Base-by-base conservation (phyloP, 2,888 invertebrate species). In the Seladonia tumulorum region DNA sequence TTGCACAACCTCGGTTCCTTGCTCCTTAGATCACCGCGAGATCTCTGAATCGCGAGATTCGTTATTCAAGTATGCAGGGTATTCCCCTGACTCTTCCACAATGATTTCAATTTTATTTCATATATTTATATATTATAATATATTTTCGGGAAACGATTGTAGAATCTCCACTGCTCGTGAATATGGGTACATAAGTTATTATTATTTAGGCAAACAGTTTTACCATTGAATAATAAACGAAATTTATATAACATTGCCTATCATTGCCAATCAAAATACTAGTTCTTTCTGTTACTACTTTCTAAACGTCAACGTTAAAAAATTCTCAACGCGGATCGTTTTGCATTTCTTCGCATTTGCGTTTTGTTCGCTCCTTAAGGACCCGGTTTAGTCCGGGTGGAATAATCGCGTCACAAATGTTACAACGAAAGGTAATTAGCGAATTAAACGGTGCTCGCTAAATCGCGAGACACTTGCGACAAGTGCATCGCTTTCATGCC, bases 371-470 rank as follows among this genome's bases (percentile, higher is more conserved):
- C 66, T 18, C 35, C 18, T 18, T 0, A 22, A 14, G 68, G 22
- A 2, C 7, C 5, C 22, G 14, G 18, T 45, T 22, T 1, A 14
- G 60, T n/a, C 12, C 53, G 71, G 79, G 66, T 83, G 83, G 76
- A 75, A 83, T 35, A 35, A 83, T 78, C 78, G 29, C 39, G 39
- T 80, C 78, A 78, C 60, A 82, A 83, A 78, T 42, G 42, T 86
- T 78, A 87, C 87, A 87, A 87, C 87, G 87, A 87, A 86, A 83
- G 66, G 60, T 83, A 73, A 86, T 70, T 72, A 70, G 63, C 25
- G 70, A 76, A 74, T 72, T 39, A 25, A 75, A 57, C 39, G 18
- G 22, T 63, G 25, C 53, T 66, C n/a, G 35, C 25, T 14, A 39
- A 39, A 22, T 63, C 73, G 71, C 49, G 74, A 71, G 75, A 63